Percentiles rank a stretch among this genome's conserved stretches.
phyloP scores from a whole-genome alignment of 2,888 invertebrate genomes.

The Leucoma salicis region DNA sequence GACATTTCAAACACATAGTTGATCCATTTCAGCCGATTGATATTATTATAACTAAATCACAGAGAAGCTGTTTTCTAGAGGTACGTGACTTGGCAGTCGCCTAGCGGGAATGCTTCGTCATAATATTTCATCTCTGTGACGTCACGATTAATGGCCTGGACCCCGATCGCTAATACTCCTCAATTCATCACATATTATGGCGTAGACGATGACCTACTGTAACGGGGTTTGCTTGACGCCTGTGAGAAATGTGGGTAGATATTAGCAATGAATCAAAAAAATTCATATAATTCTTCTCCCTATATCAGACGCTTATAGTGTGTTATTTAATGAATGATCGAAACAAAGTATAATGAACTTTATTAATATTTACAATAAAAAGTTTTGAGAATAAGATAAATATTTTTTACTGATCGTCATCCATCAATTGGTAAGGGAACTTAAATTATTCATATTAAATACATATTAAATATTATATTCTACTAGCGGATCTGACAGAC shows the following conservation, averaged over 20 bases:
- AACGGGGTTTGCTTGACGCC: background rate
- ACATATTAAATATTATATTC: no score
- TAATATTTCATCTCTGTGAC: constrained; percentile 33
- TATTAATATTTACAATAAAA: no score
- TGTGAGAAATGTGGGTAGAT: background rate
- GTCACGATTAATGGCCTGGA: constrained; percentile 24
- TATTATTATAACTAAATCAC: constrained; percentile 9
- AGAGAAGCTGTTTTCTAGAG: constrained; percentile 5
- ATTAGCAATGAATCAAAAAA: background rate
- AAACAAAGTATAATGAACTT: no score
- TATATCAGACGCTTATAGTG: no score
- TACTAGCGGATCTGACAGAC: no score
- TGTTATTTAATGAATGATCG: no score
- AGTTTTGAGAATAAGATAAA: no score
- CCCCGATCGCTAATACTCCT: constrained; percentile 9
- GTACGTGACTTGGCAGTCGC: constrained; percentile 30
- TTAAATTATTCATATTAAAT: no score
- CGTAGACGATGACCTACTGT: constrained; percentile 9
- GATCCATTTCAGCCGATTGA: background rate
- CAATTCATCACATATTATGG: constrained; percentile 10
- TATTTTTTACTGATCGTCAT: no score
- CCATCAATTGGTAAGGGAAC: no score
- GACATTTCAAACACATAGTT: constrained; percentile 3
- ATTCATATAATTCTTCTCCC: no score
- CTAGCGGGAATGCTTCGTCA: constrained; percentile 23